Conservation (phyloP, 2,797 vertebrate genomes). For the Gallinago nigripennis region DNA sequence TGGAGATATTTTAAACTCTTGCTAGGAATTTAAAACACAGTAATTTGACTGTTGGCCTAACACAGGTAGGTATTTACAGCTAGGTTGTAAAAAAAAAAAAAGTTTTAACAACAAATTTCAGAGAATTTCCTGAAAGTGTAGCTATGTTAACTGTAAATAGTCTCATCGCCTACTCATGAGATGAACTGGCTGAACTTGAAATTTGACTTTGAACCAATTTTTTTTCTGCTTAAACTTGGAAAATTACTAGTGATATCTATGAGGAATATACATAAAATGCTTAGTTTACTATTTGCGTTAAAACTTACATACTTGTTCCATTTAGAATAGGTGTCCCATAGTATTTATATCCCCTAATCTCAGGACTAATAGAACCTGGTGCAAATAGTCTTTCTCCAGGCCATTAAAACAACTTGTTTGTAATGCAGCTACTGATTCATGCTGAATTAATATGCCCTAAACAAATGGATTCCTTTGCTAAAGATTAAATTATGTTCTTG, state of each 20-base stretch:
- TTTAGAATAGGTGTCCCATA: background rate
- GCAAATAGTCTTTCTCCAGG: background rate
- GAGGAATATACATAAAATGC: background rate
- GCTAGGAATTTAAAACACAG: background rate
- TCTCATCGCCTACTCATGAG: background rate
- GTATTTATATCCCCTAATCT: background rate
- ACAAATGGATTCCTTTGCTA: slow-evolving; percentile 17
- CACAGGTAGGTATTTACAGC: background rate
- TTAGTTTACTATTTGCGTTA: background rate
- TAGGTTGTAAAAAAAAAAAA: background rate
- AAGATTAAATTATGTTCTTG: slow-evolving; percentile 31
- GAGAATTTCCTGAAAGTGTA: background rate
- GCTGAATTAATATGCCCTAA: background rate
- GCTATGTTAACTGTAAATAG: background rate
- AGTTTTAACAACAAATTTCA: background rate
- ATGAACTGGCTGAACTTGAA: background rate
- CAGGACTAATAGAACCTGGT: background rate
- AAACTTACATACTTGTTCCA: background rate
- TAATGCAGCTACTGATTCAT: background rate
- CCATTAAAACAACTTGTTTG: background rate
- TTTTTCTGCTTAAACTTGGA: background rate
- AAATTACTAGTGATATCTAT: background rate
- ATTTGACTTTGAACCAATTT: background rate
- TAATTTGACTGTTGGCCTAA: background rate
- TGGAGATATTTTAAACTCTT: background rate